Percentiles rank a stretch among this genome's conserved stretches.
These are phyloP conservation scores for Arvicanthis niloticus DNA, from an alignment of 2,113 vertebrate genomes.

Conservation along the genomic window DNA sequence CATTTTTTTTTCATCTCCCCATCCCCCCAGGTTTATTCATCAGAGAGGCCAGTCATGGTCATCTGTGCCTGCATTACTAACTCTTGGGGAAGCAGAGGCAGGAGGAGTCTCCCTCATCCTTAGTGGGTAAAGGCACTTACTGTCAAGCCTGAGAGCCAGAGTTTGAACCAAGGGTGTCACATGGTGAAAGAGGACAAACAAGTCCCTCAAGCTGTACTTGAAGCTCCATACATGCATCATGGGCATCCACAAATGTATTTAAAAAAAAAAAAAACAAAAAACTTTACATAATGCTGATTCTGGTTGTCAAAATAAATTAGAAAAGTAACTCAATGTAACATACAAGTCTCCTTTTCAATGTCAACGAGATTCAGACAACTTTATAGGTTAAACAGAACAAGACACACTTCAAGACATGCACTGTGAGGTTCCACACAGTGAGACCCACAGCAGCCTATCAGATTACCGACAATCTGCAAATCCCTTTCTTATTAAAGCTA, in stretches of 20 bases:
- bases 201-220: neutral
- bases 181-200: neutral
- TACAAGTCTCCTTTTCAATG: neutral
- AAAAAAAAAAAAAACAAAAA: neutral
- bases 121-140: neutral
- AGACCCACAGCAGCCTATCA: neutral
- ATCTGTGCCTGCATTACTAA: neutral
- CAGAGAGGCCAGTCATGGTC: neutral
- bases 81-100: neutral
- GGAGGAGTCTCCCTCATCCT: neutral
- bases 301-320: neutral
- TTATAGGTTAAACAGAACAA: neutral
- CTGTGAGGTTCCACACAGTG: neutral
- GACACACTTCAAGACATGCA: neutral
- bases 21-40: neutral
- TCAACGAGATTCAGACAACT: neutral
- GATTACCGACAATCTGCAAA: constrained; percentile 16
- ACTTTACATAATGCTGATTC: neutral
- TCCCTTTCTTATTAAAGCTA: neutral
- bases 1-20: neutral
- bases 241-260: neutral
- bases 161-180: neutral
- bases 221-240: too few species aligned
- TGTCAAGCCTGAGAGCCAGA: neutral
- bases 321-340: neutral